A percentile compares a stretch with the other conserved stretches of the same genome.
These are phyloP conservation scores for Bombus difficillimus DNA, from an alignment of 1,140 invertebrate species.

Conservation along the genomic window DNA sequence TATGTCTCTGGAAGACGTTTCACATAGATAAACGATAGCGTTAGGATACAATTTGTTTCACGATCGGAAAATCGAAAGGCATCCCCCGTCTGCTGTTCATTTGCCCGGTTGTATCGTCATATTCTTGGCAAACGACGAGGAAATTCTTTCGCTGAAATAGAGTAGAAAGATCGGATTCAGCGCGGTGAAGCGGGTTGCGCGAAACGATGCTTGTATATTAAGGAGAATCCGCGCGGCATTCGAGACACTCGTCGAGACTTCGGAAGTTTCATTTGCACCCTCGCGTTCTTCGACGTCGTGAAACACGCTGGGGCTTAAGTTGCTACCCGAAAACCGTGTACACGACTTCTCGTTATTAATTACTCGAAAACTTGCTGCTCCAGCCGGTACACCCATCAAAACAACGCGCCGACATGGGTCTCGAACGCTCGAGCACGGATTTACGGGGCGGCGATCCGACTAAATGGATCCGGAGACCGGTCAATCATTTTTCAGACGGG, in stretches of 20 bases:
- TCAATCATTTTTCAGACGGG: slow-evolving; percentile 40
- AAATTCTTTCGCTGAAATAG: background rate
- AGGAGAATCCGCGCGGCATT: slow-evolving; percentile 25
- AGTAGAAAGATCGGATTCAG: background rate
- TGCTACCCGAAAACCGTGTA: slow-evolving; percentile 30
- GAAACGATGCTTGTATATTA: background rate
- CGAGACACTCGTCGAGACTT: slow-evolving; percentile 39
- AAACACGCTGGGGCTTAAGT: slow-evolving; percentile 3
- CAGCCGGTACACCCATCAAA: slow-evolving; percentile 19
- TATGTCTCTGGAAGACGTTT: background rate
- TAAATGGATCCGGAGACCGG: slow-evolving; percentile 50
- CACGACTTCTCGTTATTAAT: slow-evolving; percentile 51
- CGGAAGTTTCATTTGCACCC: slow-evolving; percentile 36
- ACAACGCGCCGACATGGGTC: slow-evolving; percentile 34
- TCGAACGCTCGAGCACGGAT: background rate
- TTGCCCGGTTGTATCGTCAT: background rate
- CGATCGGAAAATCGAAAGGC: background rate
- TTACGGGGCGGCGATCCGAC: slow-evolving; percentile 16
- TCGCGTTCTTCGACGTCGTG: slow-evolving; percentile 33
- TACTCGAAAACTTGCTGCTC: slow-evolving; percentile 23
- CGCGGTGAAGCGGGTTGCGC: background rate
- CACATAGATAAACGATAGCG: background rate
- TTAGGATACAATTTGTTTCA: background rate
- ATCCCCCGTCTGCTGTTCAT: background rate
- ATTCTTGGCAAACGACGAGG: background rate